phyloP scores from a whole-genome alignment of 2,888 invertebrate genomes.

The Cotesia congregata region DNA sequence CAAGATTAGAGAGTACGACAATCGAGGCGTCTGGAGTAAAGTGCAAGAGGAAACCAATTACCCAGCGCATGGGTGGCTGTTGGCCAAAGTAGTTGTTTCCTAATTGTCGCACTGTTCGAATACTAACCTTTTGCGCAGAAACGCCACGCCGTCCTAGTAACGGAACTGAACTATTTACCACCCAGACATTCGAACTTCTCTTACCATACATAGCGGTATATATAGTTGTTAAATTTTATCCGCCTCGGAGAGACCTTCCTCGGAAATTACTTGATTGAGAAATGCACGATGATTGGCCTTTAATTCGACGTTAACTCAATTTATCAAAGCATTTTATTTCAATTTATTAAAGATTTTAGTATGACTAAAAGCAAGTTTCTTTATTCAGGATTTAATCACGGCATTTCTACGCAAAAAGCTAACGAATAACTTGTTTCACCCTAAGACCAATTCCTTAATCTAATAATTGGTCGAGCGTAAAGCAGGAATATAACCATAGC shows the following conservation, averaged over 20 bases:
- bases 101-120: slow-evolving; percentile 56
- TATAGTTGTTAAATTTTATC: slow-evolving; percentile 8
- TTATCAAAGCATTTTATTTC: slow-evolving; percentile 4
- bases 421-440: not conserved
- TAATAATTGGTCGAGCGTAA: slow-evolving; percentile 38
- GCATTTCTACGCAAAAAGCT: slow-evolving; percentile 33
- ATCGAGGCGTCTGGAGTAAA: slow-evolving; percentile 29
- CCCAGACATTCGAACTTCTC: not conserved
- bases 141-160: not conserved
- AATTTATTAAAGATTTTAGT: slow-evolving; percentile 32
- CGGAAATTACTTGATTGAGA: slow-evolving; percentile 16
- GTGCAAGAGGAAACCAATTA: slow-evolving; percentile 58
- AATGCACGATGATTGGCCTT: slow-evolving; percentile 14
- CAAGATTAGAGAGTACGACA: slow-evolving; percentile 11
- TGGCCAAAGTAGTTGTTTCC: slow-evolving; percentile 57
- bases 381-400: slow-evolving; percentile 14
- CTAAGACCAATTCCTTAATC: slow-evolving; percentile 40
- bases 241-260: slow-evolving; percentile 1
- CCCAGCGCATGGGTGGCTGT: slow-evolving; percentile 48
- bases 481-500: slow-evolving; percentile 34
- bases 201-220: not conserved
- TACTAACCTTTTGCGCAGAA: slow-evolving; percentile 32
- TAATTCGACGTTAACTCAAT: slow-evolving; percentile 21
- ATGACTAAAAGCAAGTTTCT: not conserved
- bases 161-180: slow-evolving; percentile 4